phyloP scores from a whole-genome alignment of 2,797 vertebrate genomes.

The Coendou prehensilis region DNA sequence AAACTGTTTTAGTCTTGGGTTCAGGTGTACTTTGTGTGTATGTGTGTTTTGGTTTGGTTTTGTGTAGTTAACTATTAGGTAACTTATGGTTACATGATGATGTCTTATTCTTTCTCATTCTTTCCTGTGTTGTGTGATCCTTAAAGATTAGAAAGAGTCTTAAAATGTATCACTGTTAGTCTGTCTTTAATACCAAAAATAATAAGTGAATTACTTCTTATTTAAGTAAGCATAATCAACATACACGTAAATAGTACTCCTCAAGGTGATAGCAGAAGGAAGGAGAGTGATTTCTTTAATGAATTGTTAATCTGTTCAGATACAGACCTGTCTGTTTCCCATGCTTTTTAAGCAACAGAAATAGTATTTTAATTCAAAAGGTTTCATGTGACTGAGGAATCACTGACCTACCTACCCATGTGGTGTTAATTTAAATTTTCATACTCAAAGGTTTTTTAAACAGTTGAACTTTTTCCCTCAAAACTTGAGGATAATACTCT shows the following conservation, averaged over 20 bases:
- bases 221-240: not conserved
- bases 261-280: not conserved
- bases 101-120: not conserved
- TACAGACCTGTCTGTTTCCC: not conserved
- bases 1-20: conserved; percentile 5
- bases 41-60: not conserved
- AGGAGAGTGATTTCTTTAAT: conserved; percentile 34
- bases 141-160: conserved; percentile 44
- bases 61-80: not conserved
- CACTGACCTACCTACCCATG: not conserved
- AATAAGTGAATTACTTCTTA: conserved; percentile 44
- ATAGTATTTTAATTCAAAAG: conserved; percentile 51
- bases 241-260: conserved; percentile 1
- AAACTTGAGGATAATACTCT: conserved; percentile 40
- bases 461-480: not conserved
- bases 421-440: conserved; percentile 25
- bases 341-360: conserved; percentile 10
- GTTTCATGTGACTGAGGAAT: not conserved
- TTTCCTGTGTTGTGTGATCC: not conserved
- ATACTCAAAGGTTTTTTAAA: conserved; percentile 6
- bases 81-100: not conserved
- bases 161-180: not conserved
- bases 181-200: conserved; percentile 30
- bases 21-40: not conserved
- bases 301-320: conserved; percentile 9